These are phyloP conservation scores for Enoplolaimus lenunculus DNA, from an alignment of 2,888 invertebrate genomes.

Conservation along the genomic window DNA sequence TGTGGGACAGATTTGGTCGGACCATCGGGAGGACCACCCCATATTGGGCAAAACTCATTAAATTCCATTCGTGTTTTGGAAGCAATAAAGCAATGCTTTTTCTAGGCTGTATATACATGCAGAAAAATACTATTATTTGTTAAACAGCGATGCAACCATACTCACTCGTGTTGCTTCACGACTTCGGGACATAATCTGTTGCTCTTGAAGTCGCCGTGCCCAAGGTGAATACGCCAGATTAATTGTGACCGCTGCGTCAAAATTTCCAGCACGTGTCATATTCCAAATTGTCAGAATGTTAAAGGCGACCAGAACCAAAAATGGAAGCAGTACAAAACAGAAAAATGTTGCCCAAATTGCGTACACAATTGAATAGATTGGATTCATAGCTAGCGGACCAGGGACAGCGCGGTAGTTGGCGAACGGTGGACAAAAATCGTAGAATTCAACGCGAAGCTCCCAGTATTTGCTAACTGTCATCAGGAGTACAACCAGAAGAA, in stretches of 20 bases:
- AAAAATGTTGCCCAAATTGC: neutral
- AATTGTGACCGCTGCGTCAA: neutral
- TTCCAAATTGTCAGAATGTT: neutral
- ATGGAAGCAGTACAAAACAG: neutral
- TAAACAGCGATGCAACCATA: too few species aligned
- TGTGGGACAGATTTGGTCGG: too few species aligned
- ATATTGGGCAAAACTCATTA: too few species aligned
- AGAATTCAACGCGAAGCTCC: neutral
- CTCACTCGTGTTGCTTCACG: neutral
- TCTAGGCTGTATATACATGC: too few species aligned
- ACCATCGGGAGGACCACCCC: too few species aligned
- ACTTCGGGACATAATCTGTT: neutral
- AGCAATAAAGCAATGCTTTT: too few species aligned
- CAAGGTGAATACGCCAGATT: neutral
- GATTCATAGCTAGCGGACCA: neutral
- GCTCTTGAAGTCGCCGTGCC: neutral
- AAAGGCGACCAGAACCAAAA: neutral
- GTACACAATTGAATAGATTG: neutral
- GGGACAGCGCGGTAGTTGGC: neutral
- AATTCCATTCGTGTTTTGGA: too few species aligned
- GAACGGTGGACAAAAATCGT: neutral
- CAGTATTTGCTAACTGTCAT: neutral
- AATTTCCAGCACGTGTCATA: neutral
- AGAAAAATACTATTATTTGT: too few species aligned
- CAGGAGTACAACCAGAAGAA: neutral